Evolutionary conservation across 2,888 invertebrate genomes (phyloP).

Genomic region (Baronia brevicornis): DNA sequence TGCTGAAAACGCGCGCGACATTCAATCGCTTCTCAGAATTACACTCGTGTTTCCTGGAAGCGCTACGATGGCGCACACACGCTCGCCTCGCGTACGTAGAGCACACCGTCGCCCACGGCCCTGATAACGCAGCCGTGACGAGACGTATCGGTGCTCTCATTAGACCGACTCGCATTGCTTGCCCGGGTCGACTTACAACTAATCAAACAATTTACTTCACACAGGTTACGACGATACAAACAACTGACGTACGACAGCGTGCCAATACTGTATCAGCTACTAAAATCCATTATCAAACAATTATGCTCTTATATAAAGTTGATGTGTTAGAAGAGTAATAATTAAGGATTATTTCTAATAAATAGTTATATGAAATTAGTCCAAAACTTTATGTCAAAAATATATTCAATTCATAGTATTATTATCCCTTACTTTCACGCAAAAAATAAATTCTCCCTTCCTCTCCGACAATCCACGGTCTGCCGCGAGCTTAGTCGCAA

Average conservation of each 20-base stretch:
- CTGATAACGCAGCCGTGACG: slow-evolving; percentile 64
- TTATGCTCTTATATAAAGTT: too few relatives aligned
- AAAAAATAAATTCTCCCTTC: too few relatives aligned
- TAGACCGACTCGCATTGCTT: slow-evolving; percentile 59
- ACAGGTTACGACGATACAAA: slow-evolving; percentile 37
- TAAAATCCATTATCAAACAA: slow-evolving; percentile 18
- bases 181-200: slow-evolving; percentile 58
- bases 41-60: slow-evolving; percentile 71
- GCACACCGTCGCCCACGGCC: slow-evolving; percentile 53
- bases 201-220: slow-evolving; percentile 55
- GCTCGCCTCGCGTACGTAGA: slow-evolving; percentile 33
- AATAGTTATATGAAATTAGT: too few relatives aligned
- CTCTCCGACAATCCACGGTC: too few relatives aligned
- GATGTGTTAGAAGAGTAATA: too few relatives aligned
- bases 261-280: slow-evolving; percentile 17
- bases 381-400: too few relatives aligned
- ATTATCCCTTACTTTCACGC: too few relatives aligned
- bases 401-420: too few relatives aligned
- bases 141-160: slow-evolving; percentile 65
- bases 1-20: slow-evolving; percentile 67
- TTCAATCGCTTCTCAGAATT: slow-evolving; percentile 65
- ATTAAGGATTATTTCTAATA: too few relatives aligned
- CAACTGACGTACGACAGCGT: slow-evolving; percentile 27
- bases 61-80: slow-evolving; percentile 64
- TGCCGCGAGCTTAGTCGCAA: too few relatives aligned